Base-by-base conservation (phyloP, 2,888 invertebrate genomes). In the Acronicta alni region DNA sequence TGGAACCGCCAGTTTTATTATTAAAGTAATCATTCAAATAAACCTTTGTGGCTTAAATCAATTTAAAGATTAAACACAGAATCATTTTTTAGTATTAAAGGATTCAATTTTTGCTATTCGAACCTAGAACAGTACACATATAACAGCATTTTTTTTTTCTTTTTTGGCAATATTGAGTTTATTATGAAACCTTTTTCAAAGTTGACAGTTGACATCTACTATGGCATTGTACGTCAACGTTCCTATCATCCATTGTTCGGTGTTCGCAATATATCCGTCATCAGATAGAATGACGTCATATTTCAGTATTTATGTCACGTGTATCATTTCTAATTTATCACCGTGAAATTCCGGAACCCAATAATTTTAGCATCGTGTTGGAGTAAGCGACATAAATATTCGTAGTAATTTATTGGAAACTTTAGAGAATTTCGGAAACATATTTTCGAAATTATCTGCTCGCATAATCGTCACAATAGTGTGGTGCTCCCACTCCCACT, bases 261-360 rank as follows among this genome's bases (percentile, higher is more conserved):
- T 59, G 41, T 30, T 35, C 32, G 16, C 54, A 14, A 17, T 10
- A 45, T 42, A 53, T 38, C 23, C 23, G 16, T 49, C 65, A 49
- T 12, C 30, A 10, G 30, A 20, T 23, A 17, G 2, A 2, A 35
- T 60, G 48, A 54, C 48, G 41, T 46, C 45, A 65, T 53, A 49
- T 49, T 49, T 49, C 54, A 54, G 9, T 38, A 49, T 53, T 49
- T 41, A 38, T 38, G 44, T 60, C 44, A 26, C 38, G n/a, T 12
- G 3, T 49, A 38, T 17, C 41, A 38, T 66, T 67, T 53, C 48
- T 60, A 45, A 6, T 45, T 60, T 45, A 47, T 37, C 14, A 39
- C 20, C 9, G 20, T 2, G 35, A 30, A 16, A 32, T 10, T 2
- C 10, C 10, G 49, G 20, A 17, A n/a, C 42, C 9, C 38, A 32